Conservation (phyloP, 1,140 invertebrate genomes). For the Brachionus plicatilis region DNA sequence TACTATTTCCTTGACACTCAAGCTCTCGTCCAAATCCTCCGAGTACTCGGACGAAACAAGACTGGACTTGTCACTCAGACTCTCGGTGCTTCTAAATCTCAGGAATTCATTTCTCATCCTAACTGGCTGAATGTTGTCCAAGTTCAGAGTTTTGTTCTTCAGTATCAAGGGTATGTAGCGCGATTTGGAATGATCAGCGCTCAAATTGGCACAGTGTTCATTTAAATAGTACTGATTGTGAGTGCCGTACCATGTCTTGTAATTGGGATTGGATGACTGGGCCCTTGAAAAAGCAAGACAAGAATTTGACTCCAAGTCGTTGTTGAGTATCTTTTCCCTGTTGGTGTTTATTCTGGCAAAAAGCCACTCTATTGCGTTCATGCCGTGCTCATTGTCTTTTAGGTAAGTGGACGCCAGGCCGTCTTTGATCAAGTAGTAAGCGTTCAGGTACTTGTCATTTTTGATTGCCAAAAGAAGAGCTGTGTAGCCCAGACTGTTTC, state of each 20-base stretch:
- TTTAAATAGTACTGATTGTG: slow-evolving; percentile 12
- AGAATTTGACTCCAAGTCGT: neutral
- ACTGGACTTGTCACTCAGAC: neutral
- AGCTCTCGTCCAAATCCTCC: neutral
- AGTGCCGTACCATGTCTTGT: slow-evolving; percentile 8
- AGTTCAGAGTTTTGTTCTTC: slow-evolving; percentile 13
- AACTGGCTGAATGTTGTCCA: neutral
- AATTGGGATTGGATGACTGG: neutral
- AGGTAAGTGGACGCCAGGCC: neutral
- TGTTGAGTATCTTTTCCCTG: slow-evolving; percentile 10
- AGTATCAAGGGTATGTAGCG: neutral
- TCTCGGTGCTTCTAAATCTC: neutral
- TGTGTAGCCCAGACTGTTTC: slow-evolving; percentile 15
- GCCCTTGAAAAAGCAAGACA: neutral
- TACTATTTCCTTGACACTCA: neutral
- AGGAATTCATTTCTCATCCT: neutral
- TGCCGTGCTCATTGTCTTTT: neutral
- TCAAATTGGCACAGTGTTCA: neutral
- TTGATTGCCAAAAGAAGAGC: slow-evolving; percentile 16
- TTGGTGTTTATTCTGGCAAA: neutral
- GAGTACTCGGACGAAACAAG: neutral
- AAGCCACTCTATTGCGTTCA: slow-evolving; percentile 34
- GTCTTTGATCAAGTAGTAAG: slow-evolving; percentile 16
- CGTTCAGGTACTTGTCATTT: neutral
- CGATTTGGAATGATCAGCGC: neutral